phyloP scores from a whole-genome alignment of 1,140 invertebrate genomes.

The Drosophila erecta region DNA sequence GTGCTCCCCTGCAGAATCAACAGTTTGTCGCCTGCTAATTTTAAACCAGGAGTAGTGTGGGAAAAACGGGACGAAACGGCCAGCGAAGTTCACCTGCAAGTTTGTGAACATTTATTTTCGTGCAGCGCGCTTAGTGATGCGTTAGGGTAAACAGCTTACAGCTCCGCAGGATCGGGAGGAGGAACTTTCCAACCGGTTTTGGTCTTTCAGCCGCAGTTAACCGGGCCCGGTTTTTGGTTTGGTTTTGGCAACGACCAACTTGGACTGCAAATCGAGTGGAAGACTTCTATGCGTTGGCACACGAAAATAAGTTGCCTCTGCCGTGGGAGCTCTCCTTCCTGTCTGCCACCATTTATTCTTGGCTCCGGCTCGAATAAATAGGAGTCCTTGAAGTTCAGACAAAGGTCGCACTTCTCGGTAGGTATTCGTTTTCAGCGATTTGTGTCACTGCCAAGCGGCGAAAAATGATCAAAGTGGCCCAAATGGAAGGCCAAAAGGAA shows the following conservation, averaged over 20 bases:
- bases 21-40: constrained; percentile 79
- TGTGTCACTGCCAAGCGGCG: constrained; percentile 46
- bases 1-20: constrained; percentile 61
- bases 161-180: no score
- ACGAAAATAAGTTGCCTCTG: constrained; percentile 64
- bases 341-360: constrained; percentile 63
- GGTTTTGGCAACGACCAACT: constrained; percentile 42
- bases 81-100: constrained; percentile 67
- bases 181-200: constrained; percentile 11
- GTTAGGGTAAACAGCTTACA: constrained; percentile 54
- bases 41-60: constrained; percentile 38
- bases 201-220: constrained; percentile 13
- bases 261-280: constrained; percentile 73
- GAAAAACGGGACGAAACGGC: background rate
- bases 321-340: constrained; percentile 26
- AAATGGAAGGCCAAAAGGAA: constrained; percentile 17
- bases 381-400: constrained; percentile 68
- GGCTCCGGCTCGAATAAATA: constrained; percentile 55
- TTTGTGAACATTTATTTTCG: constrained; percentile 67
- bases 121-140: constrained; percentile 71
- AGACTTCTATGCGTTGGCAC: constrained; percentile 72
- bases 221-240: constrained; percentile 35
- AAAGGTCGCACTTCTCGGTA: constrained; percentile 63
- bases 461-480: constrained; percentile 17
- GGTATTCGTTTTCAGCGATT: constrained; percentile 49